Evolutionary conservation across 2,113 vertebrate genomes (phyloP), one percentile per base, ranked within the genome.

Genomic region (Herpetotheres cachinnans): DNA sequence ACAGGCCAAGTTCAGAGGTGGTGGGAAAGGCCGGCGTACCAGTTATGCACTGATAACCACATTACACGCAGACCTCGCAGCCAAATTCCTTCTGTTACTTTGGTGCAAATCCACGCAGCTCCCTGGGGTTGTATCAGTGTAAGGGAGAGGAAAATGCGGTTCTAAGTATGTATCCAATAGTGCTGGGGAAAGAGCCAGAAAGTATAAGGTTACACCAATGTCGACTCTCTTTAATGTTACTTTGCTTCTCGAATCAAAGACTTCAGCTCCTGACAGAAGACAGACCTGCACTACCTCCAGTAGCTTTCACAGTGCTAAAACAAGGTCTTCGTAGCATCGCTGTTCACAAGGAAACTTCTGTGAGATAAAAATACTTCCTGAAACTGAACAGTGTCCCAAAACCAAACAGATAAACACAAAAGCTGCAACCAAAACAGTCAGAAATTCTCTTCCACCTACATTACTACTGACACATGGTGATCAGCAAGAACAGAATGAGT

Each of bases 321-420:
- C 46, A 88, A 90, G 65, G 80, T 82, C 73, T 95, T 88, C 12
- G 1, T 82, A 82, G 72, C 91, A 84, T 77, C 81, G 7, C 56
- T 72, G 34, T 63, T 92, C 61, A 63, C 44, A 62, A 87, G 89
- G 46, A 91, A 81, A 85, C 66, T 90, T 94, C 89, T 54, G 54
- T 18, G 66, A 90, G 70, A 91, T 80, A 94, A 94, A 96, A 94
- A 95, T 73, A 94, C 65, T 73, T 95, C 66, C 91, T 95, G 90
- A 79, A 94, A 94, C 83, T 85, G 89, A 95, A 95, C 56, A 95
- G 50, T 93, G 85, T 72, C 90, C 92, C 79, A 22, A 93, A 94
- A 71, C 49, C 78, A 95, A 95, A 82, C 78, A 93, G 70, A 91
- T 82, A 95, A 93, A 84, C 83, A 87, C 50, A 77, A 87, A 95